A percentile compares a stretch with the other conserved stretches of the same genome.
These are phyloP conservation scores for Schizaphis graminum DNA, from an alignment of 2,888 invertebrate species.

Conservation along the genomic window DNA sequence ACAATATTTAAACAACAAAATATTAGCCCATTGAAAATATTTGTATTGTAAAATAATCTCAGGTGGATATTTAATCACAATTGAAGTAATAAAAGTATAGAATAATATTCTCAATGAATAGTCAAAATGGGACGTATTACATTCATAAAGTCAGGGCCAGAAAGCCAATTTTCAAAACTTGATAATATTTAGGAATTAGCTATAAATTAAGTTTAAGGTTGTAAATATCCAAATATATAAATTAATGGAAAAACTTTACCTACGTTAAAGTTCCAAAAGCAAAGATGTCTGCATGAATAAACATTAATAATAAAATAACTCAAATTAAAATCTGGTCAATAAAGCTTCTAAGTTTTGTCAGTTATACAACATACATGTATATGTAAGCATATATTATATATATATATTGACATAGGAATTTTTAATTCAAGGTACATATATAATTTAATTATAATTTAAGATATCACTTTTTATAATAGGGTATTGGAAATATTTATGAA, in stretches of 20 bases:
- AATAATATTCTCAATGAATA: neutral
- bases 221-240: neutral
- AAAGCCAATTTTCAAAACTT: neutral
- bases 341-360: neutral
- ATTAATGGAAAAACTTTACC: neutral
- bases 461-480: neutral
- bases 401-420: neutral
- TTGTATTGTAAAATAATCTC: neutral
- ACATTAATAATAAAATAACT: neutral
- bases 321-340: neutral
- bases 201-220: constrained; percentile 8
- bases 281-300: neutral
- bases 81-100: neutral
- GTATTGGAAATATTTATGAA: neutral
- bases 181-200: constrained; percentile 25
- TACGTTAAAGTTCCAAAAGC: neutral
- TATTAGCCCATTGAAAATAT: constrained; percentile 9
- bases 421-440: neutral
- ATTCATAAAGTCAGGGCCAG: neutral
- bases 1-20: neutral
- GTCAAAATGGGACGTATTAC: neutral
- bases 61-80: constrained; percentile 21
- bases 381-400: too few relatives aligned
- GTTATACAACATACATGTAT: too few relatives aligned
- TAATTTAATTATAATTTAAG: too few relatives aligned